phyloP scores from a whole-genome alignment of 2,113 vertebrate species.

The Tringa solitaria region DNA sequence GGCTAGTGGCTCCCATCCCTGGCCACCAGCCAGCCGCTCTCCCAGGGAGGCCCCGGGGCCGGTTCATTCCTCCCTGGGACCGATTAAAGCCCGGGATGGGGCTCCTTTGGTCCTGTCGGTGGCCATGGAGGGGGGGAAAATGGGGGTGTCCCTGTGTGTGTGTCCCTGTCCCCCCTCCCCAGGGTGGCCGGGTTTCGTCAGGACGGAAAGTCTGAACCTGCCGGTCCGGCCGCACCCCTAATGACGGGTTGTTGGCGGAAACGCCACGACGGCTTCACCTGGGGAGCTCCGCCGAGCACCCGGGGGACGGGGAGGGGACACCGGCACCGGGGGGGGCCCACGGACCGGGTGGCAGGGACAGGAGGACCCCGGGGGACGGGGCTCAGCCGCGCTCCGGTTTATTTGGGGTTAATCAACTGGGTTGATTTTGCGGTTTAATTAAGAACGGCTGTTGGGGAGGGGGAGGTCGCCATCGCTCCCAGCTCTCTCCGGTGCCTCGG shows the following conservation, averaged over 20 bases:
- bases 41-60: not conserved
- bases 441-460: no score
- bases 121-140: no score
- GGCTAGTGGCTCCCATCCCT: not conserved
- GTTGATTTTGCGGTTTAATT: no score
- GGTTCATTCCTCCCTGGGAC: not conserved
- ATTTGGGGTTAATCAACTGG: no score
- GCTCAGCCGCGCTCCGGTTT: no score
- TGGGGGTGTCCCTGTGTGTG: no score
- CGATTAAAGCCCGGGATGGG: not conserved
- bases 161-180: no score
- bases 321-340: not conserved
- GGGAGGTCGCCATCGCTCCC: no score
- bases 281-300: not conserved
- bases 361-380: no score
- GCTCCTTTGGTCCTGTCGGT: not conserved
- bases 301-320: not conserved
- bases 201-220: slow-evolving; percentile 57
- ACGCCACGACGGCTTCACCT: not conserved
- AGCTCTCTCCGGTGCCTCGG: no score
- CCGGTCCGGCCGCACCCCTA: slow-evolving; percentile 8
- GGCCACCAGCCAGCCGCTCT: not conserved
- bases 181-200: not conserved
- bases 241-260: slow-evolving; percentile 19
- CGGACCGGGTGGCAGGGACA: no score